Evolutionary conservation across 2,797 vertebrate genomes (phyloP), one percentile per base, ranked within the genome.

Genomic region (Microtus californicus): DNA sequence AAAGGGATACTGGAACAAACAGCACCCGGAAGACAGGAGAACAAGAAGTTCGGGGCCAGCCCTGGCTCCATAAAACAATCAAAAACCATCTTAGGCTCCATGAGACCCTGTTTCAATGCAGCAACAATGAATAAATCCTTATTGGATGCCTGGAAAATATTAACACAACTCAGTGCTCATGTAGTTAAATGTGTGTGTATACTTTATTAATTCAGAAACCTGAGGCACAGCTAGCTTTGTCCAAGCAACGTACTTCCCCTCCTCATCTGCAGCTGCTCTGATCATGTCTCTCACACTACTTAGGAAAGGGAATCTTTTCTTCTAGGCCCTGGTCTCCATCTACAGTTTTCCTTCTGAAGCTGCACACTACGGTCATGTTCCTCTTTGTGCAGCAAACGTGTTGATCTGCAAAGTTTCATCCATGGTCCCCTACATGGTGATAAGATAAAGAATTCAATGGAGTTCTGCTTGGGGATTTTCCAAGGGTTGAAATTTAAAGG

Each of bases 1-100:
- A 80, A 63, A 56, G 40, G 45, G 76, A 92, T 93, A 87, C 54
- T n/a, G 61, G 45, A 96, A 89, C 69, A n/a, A 74, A 11, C 15
- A 43, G 6, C 27, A 43, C 3, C 9, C 17, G 0, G 51, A 73
- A 74, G 37, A 13, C 37, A 88, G 45, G 31, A 69, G 7, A 61
- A 37, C 17, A 88, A 21, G 37, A 19, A 88, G 27, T 17, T 14
- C 27, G 40, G 8, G 37, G 27, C 69, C 27, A 43, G 37, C 37
- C 86, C 27, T 43, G 69, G 25, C 71, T 88, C 59, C 27, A 14
- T 3, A 31, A 40, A 3, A 61, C 19, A 71, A 31, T 7, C 27
- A 73, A 59, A 59, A 14, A 6, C 6, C 37, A 76, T 11, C 6
- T 17, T 43, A 3, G 2, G 69, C n/a, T 43, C 51, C 69, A 23